phyloP scores from a whole-genome alignment of 2,113 vertebrate species.

The Brachypodius melanocephalos region DNA sequence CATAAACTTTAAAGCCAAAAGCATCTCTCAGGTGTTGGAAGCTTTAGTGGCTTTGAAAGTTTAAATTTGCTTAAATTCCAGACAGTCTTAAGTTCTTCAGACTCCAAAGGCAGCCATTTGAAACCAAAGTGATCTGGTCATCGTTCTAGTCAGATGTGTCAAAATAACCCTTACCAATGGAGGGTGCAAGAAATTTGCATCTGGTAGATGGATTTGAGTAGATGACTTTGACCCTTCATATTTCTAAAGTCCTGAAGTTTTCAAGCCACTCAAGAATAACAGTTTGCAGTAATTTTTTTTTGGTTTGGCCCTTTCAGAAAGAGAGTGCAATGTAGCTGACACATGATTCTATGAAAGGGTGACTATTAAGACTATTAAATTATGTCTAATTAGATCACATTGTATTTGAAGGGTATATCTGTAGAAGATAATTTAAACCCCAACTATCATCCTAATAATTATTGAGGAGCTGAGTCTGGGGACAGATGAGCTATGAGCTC shows the following conservation, averaged over 20 bases:
- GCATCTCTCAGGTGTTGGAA: neutral
- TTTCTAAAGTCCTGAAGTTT: neutral
- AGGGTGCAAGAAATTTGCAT: neutral
- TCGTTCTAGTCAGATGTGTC: neutral
- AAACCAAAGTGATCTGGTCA: neutral
- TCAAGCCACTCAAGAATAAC: neutral
- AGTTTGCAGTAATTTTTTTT: neutral
- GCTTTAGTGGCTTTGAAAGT: neutral
- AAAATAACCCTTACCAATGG: neutral
- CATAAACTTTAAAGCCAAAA: neutral
- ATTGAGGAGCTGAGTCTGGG: neutral
- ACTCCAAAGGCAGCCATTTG: neutral
- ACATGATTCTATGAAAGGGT: accelerated
- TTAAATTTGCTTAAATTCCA: neutral
- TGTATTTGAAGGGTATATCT: neutral
- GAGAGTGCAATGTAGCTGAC: neutral
- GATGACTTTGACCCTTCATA: neutral
- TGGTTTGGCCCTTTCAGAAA: neutral
- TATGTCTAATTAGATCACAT: neutral
- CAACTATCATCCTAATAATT: neutral
- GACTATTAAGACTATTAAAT: neutral
- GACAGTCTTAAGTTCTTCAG: neutral
- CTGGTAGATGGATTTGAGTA: neutral
- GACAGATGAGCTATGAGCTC: neutral
- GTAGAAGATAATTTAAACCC: neutral